Evolutionary conservation across 2,113 vertebrate species (phyloP).

Genomic region (Megaceryle torquata): DNA sequence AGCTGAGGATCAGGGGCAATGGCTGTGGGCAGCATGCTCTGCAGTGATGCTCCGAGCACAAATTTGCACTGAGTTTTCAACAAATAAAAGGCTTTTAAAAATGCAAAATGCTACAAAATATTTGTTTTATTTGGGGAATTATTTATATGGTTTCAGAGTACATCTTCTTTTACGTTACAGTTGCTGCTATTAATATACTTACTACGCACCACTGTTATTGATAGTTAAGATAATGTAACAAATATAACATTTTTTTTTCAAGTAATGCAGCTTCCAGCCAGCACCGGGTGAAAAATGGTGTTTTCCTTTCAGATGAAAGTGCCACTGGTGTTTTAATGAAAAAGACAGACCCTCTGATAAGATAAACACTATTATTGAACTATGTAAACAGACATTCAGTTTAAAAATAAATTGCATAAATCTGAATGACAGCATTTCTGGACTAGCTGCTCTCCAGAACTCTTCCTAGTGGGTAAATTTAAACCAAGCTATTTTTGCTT

Average conservation of each 20-base stretch:
- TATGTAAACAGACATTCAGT: not conserved
- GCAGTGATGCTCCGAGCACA: accelerated
- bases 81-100: not conserved
- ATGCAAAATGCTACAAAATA: not conserved
- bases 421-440: not conserved
- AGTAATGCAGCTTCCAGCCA: not conserved
- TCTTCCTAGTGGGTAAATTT: slow-evolving; percentile 20
- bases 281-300: not conserved
- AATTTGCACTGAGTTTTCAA: accelerated
- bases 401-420: not conserved
- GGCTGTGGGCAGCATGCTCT: not conserved
- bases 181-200: not conserved
- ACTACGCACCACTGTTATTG: not conserved
- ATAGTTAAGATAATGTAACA: slow-evolving; percentile 2
- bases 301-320: slow-evolving; percentile 29
- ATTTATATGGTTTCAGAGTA: not conserved
- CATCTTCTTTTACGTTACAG: not conserved
- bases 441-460: slow-evolving; percentile 4
- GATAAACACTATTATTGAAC: slow-evolving; percentile 1
- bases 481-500: not conserved
- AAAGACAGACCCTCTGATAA: slow-evolving; percentile 12
- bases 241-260: not conserved
- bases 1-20: not conserved
- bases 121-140: not conserved
- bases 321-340: slow-evolving; percentile 9